phyloP scores from a whole-genome alignment of 2,797 vertebrate species.

The Sebastes variabilis region DNA sequence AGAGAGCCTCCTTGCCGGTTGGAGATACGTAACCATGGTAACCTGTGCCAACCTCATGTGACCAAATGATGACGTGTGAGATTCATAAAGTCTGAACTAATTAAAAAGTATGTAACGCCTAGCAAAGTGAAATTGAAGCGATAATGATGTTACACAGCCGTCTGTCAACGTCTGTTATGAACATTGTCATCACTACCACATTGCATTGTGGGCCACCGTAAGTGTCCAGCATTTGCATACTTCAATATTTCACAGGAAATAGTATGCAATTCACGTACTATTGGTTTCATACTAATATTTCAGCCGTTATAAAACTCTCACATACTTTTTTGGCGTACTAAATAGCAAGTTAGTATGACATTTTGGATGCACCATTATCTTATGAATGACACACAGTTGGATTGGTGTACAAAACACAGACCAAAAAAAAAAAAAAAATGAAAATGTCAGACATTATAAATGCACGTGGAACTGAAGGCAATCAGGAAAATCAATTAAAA shows the following conservation, averaged over 20 bases:
- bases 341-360: no score
- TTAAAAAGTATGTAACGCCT: neutral
- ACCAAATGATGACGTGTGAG: neutral
- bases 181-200: no score
- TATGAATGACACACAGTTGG: neutral
- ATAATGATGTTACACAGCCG: no score
- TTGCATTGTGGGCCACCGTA: no score
- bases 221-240: no score
- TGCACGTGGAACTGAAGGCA: rapidly evolving
- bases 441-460: neutral
- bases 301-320: no score
- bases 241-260: no score
- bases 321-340: no score
- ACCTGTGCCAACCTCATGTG: neutral
- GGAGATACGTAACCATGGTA: neutral
- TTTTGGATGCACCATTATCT: neutral
- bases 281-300: no score
- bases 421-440: neutral
- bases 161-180: no score
- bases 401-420: neutral
- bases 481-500: neutral
- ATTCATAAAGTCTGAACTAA: neutral
- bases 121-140: neutral
- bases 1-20: neutral
- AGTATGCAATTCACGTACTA: no score